Percentiles rank a stretch among this genome's conserved stretches.
Conservation (phyloP, 1,140 invertebrate genomes). For the Latrodectus geometricus region DNA sequence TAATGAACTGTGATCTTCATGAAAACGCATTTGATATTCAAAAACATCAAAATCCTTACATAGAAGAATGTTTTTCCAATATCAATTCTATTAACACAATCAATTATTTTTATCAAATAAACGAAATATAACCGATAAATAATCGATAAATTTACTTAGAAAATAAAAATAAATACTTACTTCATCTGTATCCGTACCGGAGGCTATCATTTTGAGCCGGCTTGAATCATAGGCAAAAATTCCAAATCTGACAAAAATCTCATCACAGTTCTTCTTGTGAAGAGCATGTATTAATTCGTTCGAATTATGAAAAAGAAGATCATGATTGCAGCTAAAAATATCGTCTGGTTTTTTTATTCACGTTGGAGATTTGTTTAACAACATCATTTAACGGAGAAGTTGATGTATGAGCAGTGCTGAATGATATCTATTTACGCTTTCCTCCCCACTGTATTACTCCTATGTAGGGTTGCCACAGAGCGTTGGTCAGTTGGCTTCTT, state of each 20-base stretch:
- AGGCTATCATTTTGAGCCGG: not conserved
- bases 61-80: too few relatives aligned
- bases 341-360: not conserved
- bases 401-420: not conserved
- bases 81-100: too few relatives aligned
- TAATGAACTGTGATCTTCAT: too few relatives aligned
- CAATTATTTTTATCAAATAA: too few relatives aligned
- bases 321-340: not conserved
- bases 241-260: not conserved
- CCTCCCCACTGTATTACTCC: not conserved
- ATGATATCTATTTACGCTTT: not conserved
- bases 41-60: too few relatives aligned
- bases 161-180: not conserved
- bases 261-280: not conserved
- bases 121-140: too few relatives aligned
- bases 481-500: not conserved
- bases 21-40: too few relatives aligned
- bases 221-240: not conserved
- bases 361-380: not conserved
- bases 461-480: not conserved
- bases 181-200: not conserved
- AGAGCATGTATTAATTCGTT: too few relatives aligned
- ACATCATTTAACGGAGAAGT: not conserved
- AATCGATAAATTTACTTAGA: too few relatives aligned
- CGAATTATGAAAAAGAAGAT: not conserved